phyloP scores from a whole-genome alignment of 2,113 vertebrate genomes.

The Chinchilla lanigera region DNA sequence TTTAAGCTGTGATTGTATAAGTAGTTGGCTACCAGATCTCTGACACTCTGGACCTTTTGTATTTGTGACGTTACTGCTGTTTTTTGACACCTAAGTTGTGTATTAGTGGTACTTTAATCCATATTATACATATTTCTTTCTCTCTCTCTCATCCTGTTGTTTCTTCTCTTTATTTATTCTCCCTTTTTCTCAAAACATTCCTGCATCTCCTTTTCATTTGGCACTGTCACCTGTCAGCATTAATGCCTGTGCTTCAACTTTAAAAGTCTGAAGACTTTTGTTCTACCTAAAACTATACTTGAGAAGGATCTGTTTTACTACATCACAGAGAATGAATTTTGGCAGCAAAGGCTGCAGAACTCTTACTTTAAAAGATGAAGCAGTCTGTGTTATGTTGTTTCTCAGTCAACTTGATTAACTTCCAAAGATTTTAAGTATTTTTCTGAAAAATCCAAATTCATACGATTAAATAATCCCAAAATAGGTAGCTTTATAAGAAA shows the following conservation, averaged over 20 bases:
- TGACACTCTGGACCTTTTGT: background rate
- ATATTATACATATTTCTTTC: background rate
- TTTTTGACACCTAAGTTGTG: background rate
- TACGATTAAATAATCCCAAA: background rate
- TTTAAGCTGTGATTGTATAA: background rate
- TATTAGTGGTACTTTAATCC: background rate
- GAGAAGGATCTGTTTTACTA: background rate
- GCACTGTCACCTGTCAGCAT: background rate
- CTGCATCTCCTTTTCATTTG: background rate
- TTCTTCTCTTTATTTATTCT: background rate
- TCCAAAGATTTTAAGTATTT: background rate
- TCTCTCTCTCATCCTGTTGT: background rate
- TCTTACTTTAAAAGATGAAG: background rate
- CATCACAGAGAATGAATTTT: background rate
- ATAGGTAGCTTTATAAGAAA: background rate
- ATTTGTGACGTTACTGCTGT: background rate
- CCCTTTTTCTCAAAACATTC: background rate
- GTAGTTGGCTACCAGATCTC: background rate
- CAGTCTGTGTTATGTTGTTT: background rate
- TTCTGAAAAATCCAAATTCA: constrained; percentile 17
- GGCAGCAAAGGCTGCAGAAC: background rate
- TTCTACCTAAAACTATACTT: background rate
- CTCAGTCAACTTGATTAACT: background rate
- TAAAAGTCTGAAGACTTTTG: background rate
- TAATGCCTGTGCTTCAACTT: background rate